A percentile compares a stretch with the other conserved stretches of the same genome.
Evolutionary conservation across 2,797 vertebrate genomes (phyloP).

Genomic region (Xiphophorus birchmanni): DNA sequence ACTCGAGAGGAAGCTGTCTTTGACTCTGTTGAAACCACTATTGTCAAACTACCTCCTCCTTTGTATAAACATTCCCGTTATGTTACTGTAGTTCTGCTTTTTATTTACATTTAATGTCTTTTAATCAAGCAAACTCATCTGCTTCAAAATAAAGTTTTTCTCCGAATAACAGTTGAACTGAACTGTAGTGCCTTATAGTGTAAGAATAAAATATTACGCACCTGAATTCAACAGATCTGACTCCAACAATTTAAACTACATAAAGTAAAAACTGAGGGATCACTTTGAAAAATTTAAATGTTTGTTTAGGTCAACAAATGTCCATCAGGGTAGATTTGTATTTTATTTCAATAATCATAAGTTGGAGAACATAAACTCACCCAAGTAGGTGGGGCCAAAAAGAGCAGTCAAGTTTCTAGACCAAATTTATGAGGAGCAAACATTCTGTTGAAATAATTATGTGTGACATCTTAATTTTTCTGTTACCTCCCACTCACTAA

Average conservation of each 20-base stretch:
- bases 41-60: constrained; percentile 47
- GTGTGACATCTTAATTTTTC: too few species aligned
- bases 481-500: too few species aligned
- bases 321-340: too few species aligned
- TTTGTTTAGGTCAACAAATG: too few species aligned
- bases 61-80: constrained; percentile 11
- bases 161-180: neutral
- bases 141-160: constrained; percentile 1
- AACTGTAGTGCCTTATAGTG: neutral
- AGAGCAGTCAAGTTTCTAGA: too few species aligned
- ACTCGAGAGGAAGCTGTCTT: neutral
- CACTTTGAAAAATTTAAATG: neutral
- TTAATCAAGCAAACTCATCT: neutral
- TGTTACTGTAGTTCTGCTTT: constrained; percentile 15
- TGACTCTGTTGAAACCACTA: constrained; percentile 12
- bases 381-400: too few species aligned
- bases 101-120: constrained; percentile 5
- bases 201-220: neutral
- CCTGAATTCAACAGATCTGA: neutral
- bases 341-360: too few species aligned
- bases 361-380: too few species aligned
- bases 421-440: too few species aligned
- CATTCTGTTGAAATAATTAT: too few species aligned
- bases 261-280: neutral
- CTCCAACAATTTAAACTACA: neutral